phyloP scores from a whole-genome alignment of 2,113 vertebrate species.

The Plestiodon gilberti region DNA sequence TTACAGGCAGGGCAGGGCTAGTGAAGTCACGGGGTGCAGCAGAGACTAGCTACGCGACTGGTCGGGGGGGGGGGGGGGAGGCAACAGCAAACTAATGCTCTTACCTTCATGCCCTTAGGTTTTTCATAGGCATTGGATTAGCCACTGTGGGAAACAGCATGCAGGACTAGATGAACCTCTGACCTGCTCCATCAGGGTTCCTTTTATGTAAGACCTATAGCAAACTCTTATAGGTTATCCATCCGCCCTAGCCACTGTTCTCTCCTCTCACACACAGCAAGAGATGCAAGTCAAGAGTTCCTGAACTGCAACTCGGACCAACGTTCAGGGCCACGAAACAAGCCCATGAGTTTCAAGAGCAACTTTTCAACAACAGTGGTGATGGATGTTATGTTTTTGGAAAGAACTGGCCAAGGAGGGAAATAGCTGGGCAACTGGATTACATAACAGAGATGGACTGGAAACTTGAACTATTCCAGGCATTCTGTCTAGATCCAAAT shows the following conservation, averaged over 20 bases:
- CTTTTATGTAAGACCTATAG: neutral
- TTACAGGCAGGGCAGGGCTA: too few species aligned
- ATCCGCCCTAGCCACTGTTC: neutral
- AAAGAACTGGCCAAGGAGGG: slow-evolving; percentile 53
- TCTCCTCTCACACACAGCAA: neutral
- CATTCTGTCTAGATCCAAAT: slow-evolving; percentile 22
- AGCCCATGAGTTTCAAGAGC: neutral
- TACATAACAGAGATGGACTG: slow-evolving; percentile 18
- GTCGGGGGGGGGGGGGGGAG: too few species aligned
- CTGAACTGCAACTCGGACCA: too few species aligned
- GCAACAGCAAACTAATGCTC: neutral
- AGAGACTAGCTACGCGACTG: too few species aligned
- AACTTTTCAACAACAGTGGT: neutral
- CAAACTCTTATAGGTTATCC: neutral
- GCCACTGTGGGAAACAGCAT: neutral
- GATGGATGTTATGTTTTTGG: slow-evolving; percentile 56
- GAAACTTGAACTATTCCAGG: slow-evolving; percentile 28
- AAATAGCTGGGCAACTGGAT: slow-evolving; percentile 11
- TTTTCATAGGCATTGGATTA: neutral
- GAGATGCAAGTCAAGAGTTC: neutral
- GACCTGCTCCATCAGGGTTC: neutral
- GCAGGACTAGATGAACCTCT: neutral
- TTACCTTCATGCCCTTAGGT: neutral
- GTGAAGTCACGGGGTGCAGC: too few species aligned
- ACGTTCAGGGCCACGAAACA: neutral